phyloP scores from a whole-genome alignment of 2,113 vertebrate species.

The Chionis minor region DNA sequence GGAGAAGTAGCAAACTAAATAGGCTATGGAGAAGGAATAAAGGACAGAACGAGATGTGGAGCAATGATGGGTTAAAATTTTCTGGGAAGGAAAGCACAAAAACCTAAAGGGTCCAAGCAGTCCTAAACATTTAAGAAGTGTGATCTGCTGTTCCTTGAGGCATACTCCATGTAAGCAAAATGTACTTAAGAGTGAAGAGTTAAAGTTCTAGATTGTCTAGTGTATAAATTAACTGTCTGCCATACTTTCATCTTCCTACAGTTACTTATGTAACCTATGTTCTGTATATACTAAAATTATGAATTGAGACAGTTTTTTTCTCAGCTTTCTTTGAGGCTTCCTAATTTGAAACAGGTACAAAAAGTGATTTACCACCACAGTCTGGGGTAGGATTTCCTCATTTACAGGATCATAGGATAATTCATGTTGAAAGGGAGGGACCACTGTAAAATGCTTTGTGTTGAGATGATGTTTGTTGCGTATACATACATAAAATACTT shows the following conservation, averaged over 20 bases:
- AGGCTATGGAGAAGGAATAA: background rate
- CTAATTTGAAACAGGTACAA: background rate
- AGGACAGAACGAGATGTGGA: background rate
- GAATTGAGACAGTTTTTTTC: background rate
- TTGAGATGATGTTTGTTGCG: background rate
- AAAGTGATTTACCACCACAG: background rate
- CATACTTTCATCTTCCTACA: background rate
- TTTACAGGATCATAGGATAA: background rate
- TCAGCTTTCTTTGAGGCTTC: background rate
- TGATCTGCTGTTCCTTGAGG: background rate
- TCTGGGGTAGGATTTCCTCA: background rate
- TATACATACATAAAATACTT: background rate
- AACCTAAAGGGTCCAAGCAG: background rate
- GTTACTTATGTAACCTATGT: background rate
- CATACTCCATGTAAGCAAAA: background rate
- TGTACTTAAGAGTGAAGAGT: background rate
- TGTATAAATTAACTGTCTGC: background rate
- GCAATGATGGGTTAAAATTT: background rate
- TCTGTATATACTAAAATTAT: background rate
- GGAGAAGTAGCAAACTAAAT: background rate
- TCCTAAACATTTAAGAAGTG: background rate
- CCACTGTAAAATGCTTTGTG: background rate
- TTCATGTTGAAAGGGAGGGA: background rate
- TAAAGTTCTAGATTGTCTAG: background rate
- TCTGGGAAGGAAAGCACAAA: background rate